Base-by-base conservation (phyloP, 2,888 invertebrate genomes). In the Leucania comma region DNA sequence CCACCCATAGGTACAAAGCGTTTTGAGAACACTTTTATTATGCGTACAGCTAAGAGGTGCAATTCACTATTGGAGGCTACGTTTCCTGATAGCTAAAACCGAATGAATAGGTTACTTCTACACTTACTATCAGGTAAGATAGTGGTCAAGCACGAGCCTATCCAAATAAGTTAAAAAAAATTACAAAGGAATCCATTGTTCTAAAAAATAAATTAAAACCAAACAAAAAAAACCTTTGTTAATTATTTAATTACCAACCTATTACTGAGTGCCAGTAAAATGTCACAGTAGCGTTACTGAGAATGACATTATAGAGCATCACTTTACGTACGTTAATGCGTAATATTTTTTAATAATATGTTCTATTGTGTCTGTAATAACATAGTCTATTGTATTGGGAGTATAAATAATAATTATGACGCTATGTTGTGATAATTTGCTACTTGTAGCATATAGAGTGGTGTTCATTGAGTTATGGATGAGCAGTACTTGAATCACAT, bases 311-410 rank as follows among this genome's bases (percentile, higher is more conserved):
- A 59, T 29, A 50, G 17, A 17, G 50, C 22, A 62, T 24, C 50
- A 51, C 20, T 56, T 68, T n/a, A 56, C 9, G 32, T 20, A n/a
- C n/a, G 42, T 20, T 42, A 42, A n/a, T 20, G n/a, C 46, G 46
- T 26, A 22, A 20, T 32, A 14, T 42, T 3, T 54, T 54, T 35
- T 75, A 75, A 75, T 78, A 51, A 63, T 64, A 57, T 24, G 72
- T 75, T 78, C 63, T 51, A 78, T 78, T 78, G 72, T 64, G 4
- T 26, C 32, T n/a, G 6, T 57, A 67, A 72, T 75, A 57, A 57
- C n/a, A 51, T 42, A 9, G 32, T 46, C 32, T 57, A 72, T 72
- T 72, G 68, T 75, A 26, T 46, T 35, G 17, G 46, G 26, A 22
- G 38, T 42, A 29, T 64, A 29, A 64, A 74, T 74, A 63, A 64